Evolutionary conservation across 2,113 vertebrate species (phyloP).

Genomic region (Ceuthmochares aereus): DNA sequence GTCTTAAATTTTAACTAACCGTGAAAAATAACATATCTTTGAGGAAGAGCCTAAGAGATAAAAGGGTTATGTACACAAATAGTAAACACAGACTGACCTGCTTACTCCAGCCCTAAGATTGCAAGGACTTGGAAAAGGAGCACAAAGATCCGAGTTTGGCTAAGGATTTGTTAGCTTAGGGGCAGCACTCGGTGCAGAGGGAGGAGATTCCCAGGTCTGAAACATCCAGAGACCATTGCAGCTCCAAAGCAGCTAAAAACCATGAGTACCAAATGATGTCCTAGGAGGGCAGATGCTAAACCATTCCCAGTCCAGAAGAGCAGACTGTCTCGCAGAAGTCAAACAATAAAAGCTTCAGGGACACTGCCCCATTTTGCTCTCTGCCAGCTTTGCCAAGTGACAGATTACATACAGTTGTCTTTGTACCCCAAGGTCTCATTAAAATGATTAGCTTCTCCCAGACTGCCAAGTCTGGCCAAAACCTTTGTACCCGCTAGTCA

Average conservation of each 20-base stretch:
- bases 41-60: neutral
- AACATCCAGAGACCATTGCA: rapidly evolving
- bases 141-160: neutral
- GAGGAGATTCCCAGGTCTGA: neutral
- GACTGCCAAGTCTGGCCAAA: neutral
- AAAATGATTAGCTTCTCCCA: neutral
- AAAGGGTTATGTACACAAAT: neutral
- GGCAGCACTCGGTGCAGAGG: neutral
- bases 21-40: neutral
- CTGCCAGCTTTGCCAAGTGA: neutral
- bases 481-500: neutral
- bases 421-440: neutral
- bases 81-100: neutral
- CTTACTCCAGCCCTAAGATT: neutral
- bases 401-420: neutral
- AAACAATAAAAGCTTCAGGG: neutral
- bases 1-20: rapidly evolving
- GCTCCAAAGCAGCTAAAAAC: neutral
- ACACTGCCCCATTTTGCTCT: neutral
- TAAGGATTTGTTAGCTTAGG: neutral
- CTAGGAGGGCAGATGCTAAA: neutral
- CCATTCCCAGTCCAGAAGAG: neutral
- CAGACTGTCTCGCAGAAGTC: rapidly evolving
- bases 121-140: neutral
- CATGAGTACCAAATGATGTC: neutral